Evolutionary conservation across 1,140 invertebrate genomes (phyloP).

Genomic region (Nautilus pompilius): DNA sequence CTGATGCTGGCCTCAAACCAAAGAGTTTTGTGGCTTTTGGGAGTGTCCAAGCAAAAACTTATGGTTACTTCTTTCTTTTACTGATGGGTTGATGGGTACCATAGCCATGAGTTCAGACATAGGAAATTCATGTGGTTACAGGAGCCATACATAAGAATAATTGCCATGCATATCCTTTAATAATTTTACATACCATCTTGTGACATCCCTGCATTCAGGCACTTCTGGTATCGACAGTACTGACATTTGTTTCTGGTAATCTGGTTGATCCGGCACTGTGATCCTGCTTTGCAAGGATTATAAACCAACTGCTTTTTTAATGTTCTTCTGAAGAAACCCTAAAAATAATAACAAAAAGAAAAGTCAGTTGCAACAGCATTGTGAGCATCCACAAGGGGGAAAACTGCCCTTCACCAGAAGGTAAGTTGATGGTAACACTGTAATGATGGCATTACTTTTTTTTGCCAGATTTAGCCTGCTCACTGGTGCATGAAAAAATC

Average conservation of each 20-base stretch:
- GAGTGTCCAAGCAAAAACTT: too few relatives aligned
- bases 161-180: not conserved
- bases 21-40: too few relatives aligned
- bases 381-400: too few relatives aligned
- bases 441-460: too few relatives aligned
- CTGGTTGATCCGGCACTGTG: slow-evolving; percentile 92
- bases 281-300: slow-evolving; percentile 83
- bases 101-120: not conserved
- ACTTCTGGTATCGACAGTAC: slow-evolving; percentile 97
- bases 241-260: slow-evolving; percentile 96
- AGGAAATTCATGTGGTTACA: not conserved
- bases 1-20: too few relatives aligned
- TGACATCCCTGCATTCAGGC: slow-evolving; percentile 95
- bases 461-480: too few relatives aligned
- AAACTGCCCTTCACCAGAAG: too few relatives aligned
- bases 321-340: slow-evolving; percentile 72
- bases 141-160: not conserved
- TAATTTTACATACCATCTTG: slow-evolving; percentile 68
- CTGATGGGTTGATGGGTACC: too few relatives aligned
- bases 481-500: too few relatives aligned
- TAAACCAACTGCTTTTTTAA: slow-evolving; percentile 98
- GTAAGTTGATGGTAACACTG: too few relatives aligned
- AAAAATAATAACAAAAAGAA: slow-evolving; percentile 60
- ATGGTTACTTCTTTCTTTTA: too few relatives aligned
- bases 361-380: too few relatives aligned